phyloP scores from a whole-genome alignment of 2,888 invertebrate genomes.

The Heliconius cydno region DNA sequence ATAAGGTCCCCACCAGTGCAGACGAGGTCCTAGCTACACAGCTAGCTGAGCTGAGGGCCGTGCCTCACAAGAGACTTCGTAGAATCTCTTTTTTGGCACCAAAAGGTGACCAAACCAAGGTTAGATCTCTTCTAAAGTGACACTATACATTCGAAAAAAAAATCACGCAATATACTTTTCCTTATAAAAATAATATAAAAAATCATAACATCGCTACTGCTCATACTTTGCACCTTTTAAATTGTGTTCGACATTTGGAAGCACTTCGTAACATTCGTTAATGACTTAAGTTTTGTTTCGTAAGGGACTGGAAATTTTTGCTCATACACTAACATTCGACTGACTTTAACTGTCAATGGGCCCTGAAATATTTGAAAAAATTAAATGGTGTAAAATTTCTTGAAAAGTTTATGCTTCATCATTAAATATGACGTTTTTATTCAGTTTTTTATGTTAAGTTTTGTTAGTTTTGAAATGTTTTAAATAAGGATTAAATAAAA shows the following conservation, averaged over 20 bases:
- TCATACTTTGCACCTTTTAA: constrained; percentile 18
- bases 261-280: constrained; percentile 49
- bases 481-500: not conserved
- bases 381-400: not conserved
- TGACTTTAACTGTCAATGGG: constrained; percentile 1
- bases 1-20: too few species aligned
- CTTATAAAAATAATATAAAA: not conserved
- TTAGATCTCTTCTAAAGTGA: too few species aligned
- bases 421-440: constrained; percentile 9
- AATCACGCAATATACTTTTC: not conserved
- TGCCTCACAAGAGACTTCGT: too few species aligned
- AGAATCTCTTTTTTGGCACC: too few species aligned
- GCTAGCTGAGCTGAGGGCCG: too few species aligned
- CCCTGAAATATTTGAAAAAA: not conserved
- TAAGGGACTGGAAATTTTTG: constrained; percentile 36
- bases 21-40: too few species aligned
- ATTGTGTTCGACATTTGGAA: constrained; percentile 33
- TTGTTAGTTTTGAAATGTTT: not conserved
- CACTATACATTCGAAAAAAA: too few species aligned
- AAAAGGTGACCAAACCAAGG: too few species aligned
- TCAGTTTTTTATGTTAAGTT: not conserved
- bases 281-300: constrained; percentile 50
- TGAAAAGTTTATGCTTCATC: not conserved
- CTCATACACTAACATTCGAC: constrained; percentile 19
- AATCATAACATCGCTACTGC: constrained; percentile 1